Percentiles rank a stretch among this genome's conserved stretches.
Evolutionary conservation across 2,888 invertebrate species (phyloP).

Genomic region (Leptinotarsa haldemani): DNA sequence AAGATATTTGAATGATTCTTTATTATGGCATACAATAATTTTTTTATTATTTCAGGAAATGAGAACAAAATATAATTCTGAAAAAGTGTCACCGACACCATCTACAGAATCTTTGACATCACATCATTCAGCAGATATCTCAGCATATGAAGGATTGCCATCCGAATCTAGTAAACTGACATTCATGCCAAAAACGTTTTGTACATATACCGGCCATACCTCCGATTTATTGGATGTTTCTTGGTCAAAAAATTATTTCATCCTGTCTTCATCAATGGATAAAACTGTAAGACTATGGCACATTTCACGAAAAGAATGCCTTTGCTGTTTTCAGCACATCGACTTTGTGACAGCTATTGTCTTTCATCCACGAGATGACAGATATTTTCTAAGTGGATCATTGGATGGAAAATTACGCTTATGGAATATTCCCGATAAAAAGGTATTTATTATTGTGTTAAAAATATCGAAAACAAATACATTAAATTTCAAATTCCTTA

Average conservation of each 20-base stretch:
- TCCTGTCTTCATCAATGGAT: slow-evolving; percentile 98
- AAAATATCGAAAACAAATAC: too few species aligned
- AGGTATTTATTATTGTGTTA: slow-evolving; percentile 65
- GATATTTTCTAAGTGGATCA: slow-evolving; percentile 96
- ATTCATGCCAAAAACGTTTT: slow-evolving; percentile 92
- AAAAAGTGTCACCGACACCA: slow-evolving; percentile 92
- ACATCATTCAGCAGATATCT: slow-evolving; percentile 75
- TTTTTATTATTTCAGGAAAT: slow-evolving; percentile 75
- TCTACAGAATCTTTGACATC: slow-evolving; percentile 92
- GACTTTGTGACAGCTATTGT: slow-evolving; percentile 99
- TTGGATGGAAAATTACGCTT: slow-evolving; percentile 97
- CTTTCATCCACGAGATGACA: slow-evolving; percentile 93
- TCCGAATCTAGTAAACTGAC: slow-evolving; percentile 72
- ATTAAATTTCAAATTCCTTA: too few species aligned
- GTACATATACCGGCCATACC: slow-evolving; percentile 93
- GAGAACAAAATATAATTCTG: slow-evolving; percentile 93
- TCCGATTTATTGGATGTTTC: slow-evolving; percentile 96
- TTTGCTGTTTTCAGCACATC: slow-evolving; percentile 99
- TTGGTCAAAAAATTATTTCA: slow-evolving; percentile 99
- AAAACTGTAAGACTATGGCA: slow-evolving; percentile 98
- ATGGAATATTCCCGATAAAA: slow-evolving; percentile 99
- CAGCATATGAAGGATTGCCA: slow-evolving; percentile 71
- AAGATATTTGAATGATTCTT: too few species aligned
- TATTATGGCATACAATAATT: too few species aligned
- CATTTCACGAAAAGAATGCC: slow-evolving; percentile 94